Percentiles rank a stretch among this genome's conserved stretches.
Conservation (phyloP, 2,113 vertebrate species). For the Gulo gulo region DNA sequence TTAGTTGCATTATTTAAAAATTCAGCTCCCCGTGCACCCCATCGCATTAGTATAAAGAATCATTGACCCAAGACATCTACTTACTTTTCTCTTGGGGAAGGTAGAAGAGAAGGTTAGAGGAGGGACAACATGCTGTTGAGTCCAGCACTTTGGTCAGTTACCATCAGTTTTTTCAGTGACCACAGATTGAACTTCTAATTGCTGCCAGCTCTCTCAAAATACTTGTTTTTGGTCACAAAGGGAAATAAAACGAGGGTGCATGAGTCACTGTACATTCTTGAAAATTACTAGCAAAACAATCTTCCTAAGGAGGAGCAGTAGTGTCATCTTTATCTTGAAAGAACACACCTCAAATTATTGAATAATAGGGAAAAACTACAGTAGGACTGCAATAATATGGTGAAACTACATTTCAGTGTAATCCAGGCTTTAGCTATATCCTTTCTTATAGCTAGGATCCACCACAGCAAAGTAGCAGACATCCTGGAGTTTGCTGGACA, state of each 20-base stretch:
- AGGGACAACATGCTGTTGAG: not conserved
- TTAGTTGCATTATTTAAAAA: not conserved
- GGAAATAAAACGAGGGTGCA: constrained; percentile 30
- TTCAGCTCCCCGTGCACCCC: not conserved
- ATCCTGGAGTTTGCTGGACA: not conserved
- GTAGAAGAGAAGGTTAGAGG: not conserved
- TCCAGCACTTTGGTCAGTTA: constrained; percentile 5
- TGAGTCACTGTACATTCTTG: constrained; percentile 61
- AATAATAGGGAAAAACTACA: not conserved
- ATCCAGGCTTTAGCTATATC: not conserved
- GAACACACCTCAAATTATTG: not conserved
- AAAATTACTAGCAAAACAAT: constrained; percentile 56
- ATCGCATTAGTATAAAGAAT: not conserved
- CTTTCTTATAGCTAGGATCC: not conserved
- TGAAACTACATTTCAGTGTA: not conserved
- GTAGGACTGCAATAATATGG: not conserved
- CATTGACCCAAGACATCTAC: not conserved
- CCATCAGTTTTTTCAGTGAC: constrained; percentile 34
- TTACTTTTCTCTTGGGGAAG: not conserved
- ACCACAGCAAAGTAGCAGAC: not conserved
- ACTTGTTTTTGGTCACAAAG: constrained; percentile 53
- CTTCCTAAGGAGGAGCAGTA: not conserved
- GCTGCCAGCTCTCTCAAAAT: constrained; percentile 52
- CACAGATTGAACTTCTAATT: constrained; percentile 61
- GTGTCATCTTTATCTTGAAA: constrained; percentile 31